These are phyloP conservation scores for Porites lobata DNA, from an alignment of 92 coral and sea anemone species.

Conservation along the genomic window DNA sequence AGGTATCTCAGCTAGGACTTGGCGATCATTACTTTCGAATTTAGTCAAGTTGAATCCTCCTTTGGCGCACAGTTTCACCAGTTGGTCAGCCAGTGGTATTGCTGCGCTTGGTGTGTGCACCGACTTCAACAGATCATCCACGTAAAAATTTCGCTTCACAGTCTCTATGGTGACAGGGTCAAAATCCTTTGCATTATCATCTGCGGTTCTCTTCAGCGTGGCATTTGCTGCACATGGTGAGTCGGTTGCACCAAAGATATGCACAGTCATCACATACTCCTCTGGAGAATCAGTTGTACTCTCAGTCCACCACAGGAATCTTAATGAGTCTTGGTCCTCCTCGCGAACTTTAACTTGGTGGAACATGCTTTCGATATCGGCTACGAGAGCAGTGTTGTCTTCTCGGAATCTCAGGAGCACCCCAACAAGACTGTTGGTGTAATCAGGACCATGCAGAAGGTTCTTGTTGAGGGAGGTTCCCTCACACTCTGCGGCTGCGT, in stretches of 20 bases:
- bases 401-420: conserved; percentile 68
- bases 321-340: conserved; percentile 64
- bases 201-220: conserved; percentile 53
- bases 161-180: conserved; percentile 50
- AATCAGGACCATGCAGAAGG: conserved; percentile 77
- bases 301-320: conserved; percentile 77
- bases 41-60: conserved; percentile 66
- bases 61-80: conserved; percentile 41
- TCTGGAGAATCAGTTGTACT: conserved; percentile 43
- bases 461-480: conserved; percentile 74
- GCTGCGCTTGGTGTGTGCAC: conserved; percentile 36
- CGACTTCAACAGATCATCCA: conserved; percentile 51
- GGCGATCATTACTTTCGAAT: conserved; percentile 49
- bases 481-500: conserved; percentile 74
- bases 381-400: conserved; percentile 49
- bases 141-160: conserved; percentile 47
- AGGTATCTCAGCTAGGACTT: conserved; percentile 42
- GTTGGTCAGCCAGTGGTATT: conserved; percentile 41
- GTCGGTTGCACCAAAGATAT: conserved; percentile 70
- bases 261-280: conserved; percentile 57
- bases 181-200: conserved; percentile 47
- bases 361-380: conserved; percentile 78
- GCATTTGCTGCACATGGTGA: conserved; percentile 69
- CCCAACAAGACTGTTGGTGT: conserved; percentile 58
- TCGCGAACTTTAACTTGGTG: conserved; percentile 50